Base-by-base conservation (phyloP, 2,888 invertebrate species). In the Boloria selene region DNA sequence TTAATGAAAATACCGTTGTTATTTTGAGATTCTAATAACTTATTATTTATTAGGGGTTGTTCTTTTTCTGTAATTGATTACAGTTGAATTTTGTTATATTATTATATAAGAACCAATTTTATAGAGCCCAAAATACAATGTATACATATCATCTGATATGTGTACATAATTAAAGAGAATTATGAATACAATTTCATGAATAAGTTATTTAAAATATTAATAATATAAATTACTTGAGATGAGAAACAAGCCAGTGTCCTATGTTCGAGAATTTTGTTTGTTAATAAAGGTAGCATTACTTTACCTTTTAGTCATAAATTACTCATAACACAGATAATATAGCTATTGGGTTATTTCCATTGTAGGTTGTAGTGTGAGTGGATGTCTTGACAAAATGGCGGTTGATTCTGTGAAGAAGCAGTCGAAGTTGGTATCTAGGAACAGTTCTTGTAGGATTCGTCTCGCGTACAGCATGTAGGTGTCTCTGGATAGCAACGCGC, bases 401-500 rank as follows among this genome's bases (percentile, higher is more conserved):
- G 85, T 77, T 0, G 94, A 93, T 69, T 93, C 94, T 26, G 77
- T 75, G 53, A 88, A 85, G 74, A 95, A 94, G 72, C 92, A 93
- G 58, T 95, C 95, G 81, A 96, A 97, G 78, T 93, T 93, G 26
- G 97, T 93, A 80, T 98, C 98, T 60, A 97, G 93, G 86, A 99
- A 99, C 47, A 99, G 92, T 85, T 99, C 99, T 84, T 99, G 98
- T 42, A 99, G 92, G 85, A 98, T 97, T 64, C 98, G 94, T 13
- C 98, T 93, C 3, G 97, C 95, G 69, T 94, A 94, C 79, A 98
- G 92, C 79, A 97, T 94, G 86, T 97, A 98, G 52, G 96, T 95
- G 82, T 95, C 96, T 62, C 94, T 94, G 0, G 96, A 95, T 64
- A 98, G 90, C 65, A 97, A 93, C 70, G 94, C 95, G 82, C 97